Percentiles rank a stretch among this genome's conserved stretches.
Evolutionary conservation across 1,140 invertebrate species (phyloP).

Genomic region (Tetramorium parvispinum): DNA sequence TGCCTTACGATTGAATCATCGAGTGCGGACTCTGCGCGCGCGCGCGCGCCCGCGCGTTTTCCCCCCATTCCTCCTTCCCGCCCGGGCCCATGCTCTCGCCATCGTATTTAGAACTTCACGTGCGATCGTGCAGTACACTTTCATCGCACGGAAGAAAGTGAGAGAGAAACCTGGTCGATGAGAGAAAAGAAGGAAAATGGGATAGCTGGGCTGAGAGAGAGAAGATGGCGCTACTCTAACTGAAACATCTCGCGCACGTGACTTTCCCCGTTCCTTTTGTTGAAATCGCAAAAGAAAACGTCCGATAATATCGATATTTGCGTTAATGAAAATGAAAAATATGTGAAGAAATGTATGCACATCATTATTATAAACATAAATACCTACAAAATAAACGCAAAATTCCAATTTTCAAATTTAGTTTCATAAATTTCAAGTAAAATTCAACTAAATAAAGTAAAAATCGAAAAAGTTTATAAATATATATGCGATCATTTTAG

Average conservation of each 20-base stretch:
- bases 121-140: conserved; percentile 80
- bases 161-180: conserved; percentile 69
- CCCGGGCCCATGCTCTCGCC: background rate
- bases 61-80: background rate
- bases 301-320: too few relatives aligned
- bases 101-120: conserved; percentile 68
- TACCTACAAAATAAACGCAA: too few relatives aligned
- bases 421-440: too few relatives aligned
- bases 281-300: too few relatives aligned
- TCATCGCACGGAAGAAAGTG: conserved; percentile 79
- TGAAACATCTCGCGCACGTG: background rate
- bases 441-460: too few relatives aligned
- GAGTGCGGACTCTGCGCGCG: conserved; percentile 14
- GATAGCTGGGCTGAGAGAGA: background rate
- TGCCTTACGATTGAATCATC: conserved; percentile 12
- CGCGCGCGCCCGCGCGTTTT: background rate
- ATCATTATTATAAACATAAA: too few relatives aligned
- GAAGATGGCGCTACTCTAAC: background rate
- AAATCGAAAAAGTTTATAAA: too few relatives aligned
- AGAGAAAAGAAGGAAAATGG: conserved; percentile 64
- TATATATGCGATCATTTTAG: too few relatives aligned
- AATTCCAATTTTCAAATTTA: too few relatives aligned
- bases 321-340: too few relatives aligned
- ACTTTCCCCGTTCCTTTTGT: background rate
- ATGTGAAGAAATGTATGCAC: too few relatives aligned